A percentile compares a stretch with the other conserved stretches of the same genome.
Conservation (phyloP, 1,140 invertebrate species). For the Physella acuta region DNA sequence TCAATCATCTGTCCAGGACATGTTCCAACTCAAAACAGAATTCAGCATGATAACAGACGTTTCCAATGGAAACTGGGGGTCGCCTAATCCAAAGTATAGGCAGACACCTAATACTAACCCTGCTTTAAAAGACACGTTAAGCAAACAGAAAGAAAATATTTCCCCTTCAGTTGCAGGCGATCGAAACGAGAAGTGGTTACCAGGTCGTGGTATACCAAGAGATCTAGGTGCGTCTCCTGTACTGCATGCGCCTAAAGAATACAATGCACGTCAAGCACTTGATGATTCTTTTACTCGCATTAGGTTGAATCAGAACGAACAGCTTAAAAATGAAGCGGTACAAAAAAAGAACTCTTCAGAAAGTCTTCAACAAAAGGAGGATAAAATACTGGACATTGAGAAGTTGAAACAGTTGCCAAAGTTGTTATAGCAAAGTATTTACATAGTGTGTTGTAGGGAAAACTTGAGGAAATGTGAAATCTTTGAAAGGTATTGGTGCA, state of each 20-base stretch:
- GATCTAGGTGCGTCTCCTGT: conserved; percentile 23
- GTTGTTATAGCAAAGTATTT: conserved; percentile 37
- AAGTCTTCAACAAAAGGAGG: conserved; percentile 14
- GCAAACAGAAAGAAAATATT: neutral
- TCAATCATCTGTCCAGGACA: conserved; percentile 20
- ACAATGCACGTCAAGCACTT: neutral
- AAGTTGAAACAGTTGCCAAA: conserved; percentile 53
- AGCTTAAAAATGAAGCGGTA: neutral
- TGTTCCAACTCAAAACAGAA: conserved; percentile 39
- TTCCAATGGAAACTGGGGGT: neutral
- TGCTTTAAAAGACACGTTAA: neutral
- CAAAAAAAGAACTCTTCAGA: neutral
- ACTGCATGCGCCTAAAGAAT: neutral
- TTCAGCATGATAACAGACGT: conserved; percentile 34
- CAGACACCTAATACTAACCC: neutral
- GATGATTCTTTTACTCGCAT: no score
- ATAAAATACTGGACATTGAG: conserved; percentile 51
- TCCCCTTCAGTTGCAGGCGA: no score
- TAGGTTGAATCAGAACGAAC: neutral
- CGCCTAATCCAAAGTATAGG: neutral
- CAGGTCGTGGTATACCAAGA: neutral
- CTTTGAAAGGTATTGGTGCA: no score
- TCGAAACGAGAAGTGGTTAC: neutral
- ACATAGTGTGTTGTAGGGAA: no score
- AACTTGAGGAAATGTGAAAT: no score